Base-by-base conservation (phyloP, 2,888 invertebrate genomes). In the Selenia dentaria region DNA sequence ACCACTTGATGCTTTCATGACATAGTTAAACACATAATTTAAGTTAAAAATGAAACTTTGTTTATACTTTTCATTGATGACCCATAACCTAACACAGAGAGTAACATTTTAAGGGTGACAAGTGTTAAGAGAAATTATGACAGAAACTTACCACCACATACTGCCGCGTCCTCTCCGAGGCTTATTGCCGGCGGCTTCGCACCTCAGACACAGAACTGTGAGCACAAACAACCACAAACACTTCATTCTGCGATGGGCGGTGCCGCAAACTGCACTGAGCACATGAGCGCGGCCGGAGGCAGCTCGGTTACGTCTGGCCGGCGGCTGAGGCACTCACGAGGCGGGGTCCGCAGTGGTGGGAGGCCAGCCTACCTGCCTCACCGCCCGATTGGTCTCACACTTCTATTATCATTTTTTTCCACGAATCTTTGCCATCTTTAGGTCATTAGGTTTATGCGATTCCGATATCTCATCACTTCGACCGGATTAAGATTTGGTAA, bases 111-210 rank as follows among this genome's bases (percentile, higher is more conserved):
- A n/a, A 16, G 11, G 29, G 2, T 35, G 34, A 29, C 28, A 41
- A 8, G 22, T 6, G 8, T 22, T 22, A 8, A 22, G 22, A 1
- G 8, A 6, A 8, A 8, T 8, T 22, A 35, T 9, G 54, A 0
- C 37, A 62, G 13, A 22, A 8, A 92, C 96, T 92, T 91, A 97
- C 96, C 97, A 97, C 97, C 97, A 97, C 95, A 96, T 96, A 68
- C 96, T 96, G 79, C 97, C 96, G 74, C 96, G 93, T 72, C 96
- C 96, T 76, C 96, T 92, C 77, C 95, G 93, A 64, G 93, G 92
- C 74, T 94, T 94, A 74, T 92, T 93, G 63, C 79, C 83, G 59
- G 32, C 47, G 40, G 41, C 37, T 22, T 84, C 82, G 76, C 85
- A 83, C 75, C 88, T 69, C 78, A 82, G 84, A 81, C 88, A 88